These are phyloP conservation scores for Pedetes capensis DNA, from an alignment of 2,113 vertebrate species.

Conservation along the genomic window DNA sequence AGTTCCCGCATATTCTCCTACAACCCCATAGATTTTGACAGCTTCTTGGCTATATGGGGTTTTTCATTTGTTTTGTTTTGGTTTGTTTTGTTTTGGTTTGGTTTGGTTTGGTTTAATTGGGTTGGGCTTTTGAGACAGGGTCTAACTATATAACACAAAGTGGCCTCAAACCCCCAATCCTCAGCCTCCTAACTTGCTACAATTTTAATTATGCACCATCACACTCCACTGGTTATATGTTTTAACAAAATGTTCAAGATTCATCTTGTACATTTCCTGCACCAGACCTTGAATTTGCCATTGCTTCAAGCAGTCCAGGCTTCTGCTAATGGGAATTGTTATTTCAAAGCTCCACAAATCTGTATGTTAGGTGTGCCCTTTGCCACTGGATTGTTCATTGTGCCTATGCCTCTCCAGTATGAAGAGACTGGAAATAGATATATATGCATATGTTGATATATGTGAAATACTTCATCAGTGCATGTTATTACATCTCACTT, in stretches of 20 bases:
- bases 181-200: no score
- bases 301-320: not conserved
- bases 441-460: not conserved
- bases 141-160: no score
- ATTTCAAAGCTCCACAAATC: not conserved
- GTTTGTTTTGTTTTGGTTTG: no score
- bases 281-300: not conserved
- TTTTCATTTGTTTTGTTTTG: no score
- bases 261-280: not conserved
- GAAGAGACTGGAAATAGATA: not conserved
- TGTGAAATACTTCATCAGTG: not conserved
- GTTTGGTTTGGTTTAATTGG: no score
- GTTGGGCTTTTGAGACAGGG: no score
- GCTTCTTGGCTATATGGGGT: not conserved
- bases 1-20: constrained; percentile 1
- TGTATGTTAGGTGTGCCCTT: not conserved
- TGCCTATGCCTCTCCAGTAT: not conserved
- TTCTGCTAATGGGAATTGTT: not conserved
- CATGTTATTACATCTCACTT: not conserved
- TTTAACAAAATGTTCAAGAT: not conserved
- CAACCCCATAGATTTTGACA: not conserved
- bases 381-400: not conserved
- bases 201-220: no score
- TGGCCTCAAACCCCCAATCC: no score
- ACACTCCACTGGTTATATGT: no score